Evolutionary conservation across 2,888 invertebrate genomes (phyloP), one percentile per base, ranked within the genome.

Genomic region (Brachyptera risi): DNA sequence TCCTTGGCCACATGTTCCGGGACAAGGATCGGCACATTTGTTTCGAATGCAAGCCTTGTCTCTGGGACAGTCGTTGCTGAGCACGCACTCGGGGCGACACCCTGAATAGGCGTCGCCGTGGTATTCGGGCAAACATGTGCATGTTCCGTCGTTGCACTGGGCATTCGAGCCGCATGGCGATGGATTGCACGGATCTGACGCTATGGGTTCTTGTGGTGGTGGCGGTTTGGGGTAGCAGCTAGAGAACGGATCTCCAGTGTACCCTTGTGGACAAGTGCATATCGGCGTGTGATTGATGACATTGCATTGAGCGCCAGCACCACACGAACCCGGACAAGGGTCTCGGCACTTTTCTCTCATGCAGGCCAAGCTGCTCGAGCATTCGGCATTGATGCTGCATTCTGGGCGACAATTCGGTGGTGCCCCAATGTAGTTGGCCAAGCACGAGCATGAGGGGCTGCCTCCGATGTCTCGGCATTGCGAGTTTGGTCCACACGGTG

Each of bases 251-350:
- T 73, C 71, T 44, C 72, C 72, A n/a, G 67, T 68, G 63, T 68
- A 71, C 17, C 75, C 74, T 37, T 63, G 60, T 2, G 62, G 62
- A 59, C 65, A 65, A 3, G 62, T 62, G 58, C 65, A 65, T 23
- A 62, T 35, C 3, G 65, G 89, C 61, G 80, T 85, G 69, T 91
- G 89, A 71, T 85, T 87, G 64, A 84, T 80, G 5, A 90, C 86
- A 49, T 79, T 80, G 69, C 91, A 92, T 64, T 83, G 77, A 1
- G 90, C 87, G 65, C 82, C 83, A 59, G 83, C 73, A 15, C 90
- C 91, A 73, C 91, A 91, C 9, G 86, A 83, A 44, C 87, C 88
- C 7, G 86, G 85, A 69, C 91, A 90, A 1, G 90, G 90, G 73
- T 90, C 85, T 51, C 80, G 75, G 73, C 90, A 90, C 73, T 84